phyloP scores from a whole-genome alignment of 2,888 invertebrate genomes.

The Hetaerina titia region DNA sequence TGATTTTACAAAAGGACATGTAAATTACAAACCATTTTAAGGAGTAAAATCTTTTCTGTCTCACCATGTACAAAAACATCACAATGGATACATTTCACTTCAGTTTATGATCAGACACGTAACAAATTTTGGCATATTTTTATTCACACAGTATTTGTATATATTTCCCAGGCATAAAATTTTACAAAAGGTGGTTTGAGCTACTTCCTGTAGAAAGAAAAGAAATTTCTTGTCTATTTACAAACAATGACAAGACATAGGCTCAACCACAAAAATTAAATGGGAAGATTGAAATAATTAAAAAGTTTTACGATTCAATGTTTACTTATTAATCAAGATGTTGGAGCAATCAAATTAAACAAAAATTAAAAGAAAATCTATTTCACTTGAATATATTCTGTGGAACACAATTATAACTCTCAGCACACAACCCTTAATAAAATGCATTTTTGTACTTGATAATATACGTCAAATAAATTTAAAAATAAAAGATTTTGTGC shows the following conservation, averaged over 20 bases:
- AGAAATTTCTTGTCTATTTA: background rate
- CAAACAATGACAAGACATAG: background rate
- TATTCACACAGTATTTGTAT: slow-evolving; percentile 11
- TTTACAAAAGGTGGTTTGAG: slow-evolving; percentile 50
- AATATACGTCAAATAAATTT: slow-evolving; percentile 44
- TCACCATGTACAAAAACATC: slow-evolving; percentile 47
- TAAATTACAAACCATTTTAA: slow-evolving; percentile 44
- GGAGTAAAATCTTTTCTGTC: slow-evolving; percentile 54
- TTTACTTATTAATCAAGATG: background rate
- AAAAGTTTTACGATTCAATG: background rate
- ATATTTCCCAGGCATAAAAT: slow-evolving; percentile 18
- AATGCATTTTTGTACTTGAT: slow-evolving; percentile 67
- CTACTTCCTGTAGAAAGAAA: background rate
- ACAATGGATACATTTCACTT: slow-evolving; percentile 14
- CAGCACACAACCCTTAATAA: slow-evolving; percentile 61
- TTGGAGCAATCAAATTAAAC: background rate
- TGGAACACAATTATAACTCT: slow-evolving; percentile 55
- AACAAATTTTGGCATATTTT: background rate
- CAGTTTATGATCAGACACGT: background rate
- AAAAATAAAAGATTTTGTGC: slow-evolving; percentile 60
- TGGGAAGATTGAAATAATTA: background rate
- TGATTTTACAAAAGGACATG: slow-evolving; percentile 53
- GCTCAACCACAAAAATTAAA: background rate
- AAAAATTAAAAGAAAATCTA: slow-evolving; percentile 45
- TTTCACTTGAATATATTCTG: slow-evolving; percentile 18